phyloP scores from a whole-genome alignment of 2,113 vertebrate genomes.

The Podiceps cristatus region DNA sequence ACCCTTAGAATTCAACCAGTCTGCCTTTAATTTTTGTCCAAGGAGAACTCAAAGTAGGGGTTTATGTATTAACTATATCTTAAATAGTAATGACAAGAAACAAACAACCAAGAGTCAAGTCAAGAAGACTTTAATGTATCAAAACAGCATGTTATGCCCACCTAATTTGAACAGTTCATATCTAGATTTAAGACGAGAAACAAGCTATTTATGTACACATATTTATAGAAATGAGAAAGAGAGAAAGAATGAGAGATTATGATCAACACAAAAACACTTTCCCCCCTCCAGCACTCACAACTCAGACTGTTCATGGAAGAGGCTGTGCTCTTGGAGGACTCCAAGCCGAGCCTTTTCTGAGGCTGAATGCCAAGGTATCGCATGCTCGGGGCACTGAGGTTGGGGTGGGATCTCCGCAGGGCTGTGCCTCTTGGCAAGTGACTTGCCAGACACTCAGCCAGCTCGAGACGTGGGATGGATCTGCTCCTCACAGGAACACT shows the following conservation, averaged over 20 bases:
- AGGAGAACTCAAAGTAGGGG: conserved; percentile 74
- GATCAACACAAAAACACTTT: conserved; percentile 46
- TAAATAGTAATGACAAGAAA: conserved; percentile 60
- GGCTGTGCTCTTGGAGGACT: conserved; percentile 54
- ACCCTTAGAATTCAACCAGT: conserved; percentile 84
- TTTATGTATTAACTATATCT: conserved; percentile 71
- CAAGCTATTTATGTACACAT: conserved; percentile 74
- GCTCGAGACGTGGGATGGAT: background rate
- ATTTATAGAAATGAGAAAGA: conserved; percentile 65
- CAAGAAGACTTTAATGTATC: conserved; percentile 68
- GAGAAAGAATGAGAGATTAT: conserved; percentile 52
- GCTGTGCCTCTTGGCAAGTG: background rate
- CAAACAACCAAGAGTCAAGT: conserved; percentile 69
- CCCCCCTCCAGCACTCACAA: conserved; percentile 61
- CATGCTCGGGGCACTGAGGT: conserved; percentile 33
- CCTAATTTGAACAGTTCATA: conserved; percentile 76
- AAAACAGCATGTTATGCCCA: conserved; percentile 83
- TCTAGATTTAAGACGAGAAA: conserved; percentile 72
- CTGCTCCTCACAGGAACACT: conserved; percentile 50
- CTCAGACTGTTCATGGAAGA: conserved; percentile 30
- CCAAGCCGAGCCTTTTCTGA: conserved; percentile 39
- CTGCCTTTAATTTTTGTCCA: conserved; percentile 84
- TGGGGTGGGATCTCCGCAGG: conserved; percentile 39
- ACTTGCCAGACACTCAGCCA: background rate
- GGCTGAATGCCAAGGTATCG: conserved; percentile 55